A percentile compares a stretch with the other conserved stretches of the same genome.
These are phyloP conservation scores for Chaetogeoica ovagalla DNA, from an alignment of 2,888 invertebrate genomes.

Conservation along the genomic window DNA sequence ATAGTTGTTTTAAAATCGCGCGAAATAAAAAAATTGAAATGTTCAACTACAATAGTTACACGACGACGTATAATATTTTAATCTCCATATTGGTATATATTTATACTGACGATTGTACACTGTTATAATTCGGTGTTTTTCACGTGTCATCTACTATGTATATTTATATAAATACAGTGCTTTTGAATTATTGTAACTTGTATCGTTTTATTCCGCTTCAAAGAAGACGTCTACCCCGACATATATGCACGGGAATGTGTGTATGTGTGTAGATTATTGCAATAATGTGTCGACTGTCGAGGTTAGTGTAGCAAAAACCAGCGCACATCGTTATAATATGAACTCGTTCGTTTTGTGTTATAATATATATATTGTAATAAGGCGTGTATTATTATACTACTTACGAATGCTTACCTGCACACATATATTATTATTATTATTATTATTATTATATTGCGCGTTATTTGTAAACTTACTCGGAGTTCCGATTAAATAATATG, in stretches of 20 bases:
- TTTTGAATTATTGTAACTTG: not conserved
- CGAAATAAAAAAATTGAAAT: too few relatives aligned
- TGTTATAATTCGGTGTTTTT: too few relatives aligned
- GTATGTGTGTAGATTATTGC: too few relatives aligned
- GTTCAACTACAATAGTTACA: too few relatives aligned
- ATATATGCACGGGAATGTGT: too few relatives aligned
- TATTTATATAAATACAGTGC: too few relatives aligned
- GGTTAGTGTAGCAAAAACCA: not conserved
- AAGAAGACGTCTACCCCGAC: not conserved
- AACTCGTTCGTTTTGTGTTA: not conserved
- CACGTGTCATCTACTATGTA: too few relatives aligned
- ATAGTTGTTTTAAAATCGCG: too few relatives aligned
- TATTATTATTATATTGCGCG: not conserved
- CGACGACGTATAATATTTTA: too few relatives aligned
- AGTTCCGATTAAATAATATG: not conserved
- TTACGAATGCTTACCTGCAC: not conserved
- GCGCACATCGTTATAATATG: not conserved
- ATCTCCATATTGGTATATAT: too few relatives aligned
- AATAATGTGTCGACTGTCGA: not conserved
- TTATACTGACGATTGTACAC: too few relatives aligned
- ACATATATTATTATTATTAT: too few relatives aligned
- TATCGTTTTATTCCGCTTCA: slow-evolving; percentile 14
- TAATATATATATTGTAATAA: not conserved
- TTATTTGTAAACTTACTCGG: not conserved
- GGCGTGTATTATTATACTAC: not conserved